Conservation (phyloP, 2,113 vertebrate species). For the Microcebus murinus region DNA sequence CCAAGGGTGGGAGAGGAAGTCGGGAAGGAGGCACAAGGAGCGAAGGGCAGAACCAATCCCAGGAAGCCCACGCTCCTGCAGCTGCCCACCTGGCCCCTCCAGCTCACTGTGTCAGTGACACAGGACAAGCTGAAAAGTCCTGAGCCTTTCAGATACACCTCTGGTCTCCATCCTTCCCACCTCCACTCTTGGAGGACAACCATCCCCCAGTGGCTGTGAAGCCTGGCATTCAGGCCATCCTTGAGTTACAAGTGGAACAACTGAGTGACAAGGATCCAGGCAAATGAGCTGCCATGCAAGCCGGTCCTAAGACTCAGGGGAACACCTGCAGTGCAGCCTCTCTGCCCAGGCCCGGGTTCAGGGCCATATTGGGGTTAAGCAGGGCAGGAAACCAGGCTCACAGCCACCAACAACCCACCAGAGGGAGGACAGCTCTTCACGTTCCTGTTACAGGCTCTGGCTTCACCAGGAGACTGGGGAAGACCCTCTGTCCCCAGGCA, state of each 20-base stretch:
- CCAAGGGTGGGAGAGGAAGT: background rate
- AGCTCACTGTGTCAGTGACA: background rate
- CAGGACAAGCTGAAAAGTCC: background rate
- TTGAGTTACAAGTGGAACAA: background rate
- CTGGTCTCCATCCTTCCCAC: background rate
- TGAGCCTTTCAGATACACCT: background rate
- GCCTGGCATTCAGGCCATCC: background rate
- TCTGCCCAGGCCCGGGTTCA: background rate
- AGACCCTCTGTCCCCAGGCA: background rate
- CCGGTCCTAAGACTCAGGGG: background rate
- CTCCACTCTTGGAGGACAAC: background rate
- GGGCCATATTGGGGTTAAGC: too few species aligned
- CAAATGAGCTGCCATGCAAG: background rate
- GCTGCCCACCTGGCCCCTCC: background rate
- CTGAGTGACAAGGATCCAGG: background rate
- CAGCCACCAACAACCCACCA: background rate
- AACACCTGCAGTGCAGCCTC: background rate
- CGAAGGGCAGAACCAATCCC: background rate
- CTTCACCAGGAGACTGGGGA: background rate
- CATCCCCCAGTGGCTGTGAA: background rate
- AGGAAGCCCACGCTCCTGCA: background rate
- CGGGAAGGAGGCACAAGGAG: background rate
- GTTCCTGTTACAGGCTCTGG: background rate
- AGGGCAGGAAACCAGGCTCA: background rate
- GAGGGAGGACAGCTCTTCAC: background rate